phyloP scores from a whole-genome alignment of 2,113 vertebrate species.

The Benitochromis conjunctus region DNA sequence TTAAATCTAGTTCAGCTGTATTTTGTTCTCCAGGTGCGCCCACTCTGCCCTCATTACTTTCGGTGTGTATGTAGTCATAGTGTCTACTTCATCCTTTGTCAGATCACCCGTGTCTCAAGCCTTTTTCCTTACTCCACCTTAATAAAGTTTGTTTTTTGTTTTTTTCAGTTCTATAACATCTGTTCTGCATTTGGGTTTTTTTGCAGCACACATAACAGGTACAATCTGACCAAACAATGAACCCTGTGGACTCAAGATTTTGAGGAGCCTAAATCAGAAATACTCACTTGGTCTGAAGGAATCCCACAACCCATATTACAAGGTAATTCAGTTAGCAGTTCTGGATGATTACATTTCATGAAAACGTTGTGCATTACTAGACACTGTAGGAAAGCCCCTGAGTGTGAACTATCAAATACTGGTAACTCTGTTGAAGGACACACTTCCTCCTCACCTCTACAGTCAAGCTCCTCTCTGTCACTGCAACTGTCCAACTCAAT shows the following conservation, averaged over 20 bases:
- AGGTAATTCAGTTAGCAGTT: neutral
- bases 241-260: neutral
- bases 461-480: neutral
- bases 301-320: neutral
- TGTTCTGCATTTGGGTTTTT: neutral
- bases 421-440: neutral
- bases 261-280: neutral
- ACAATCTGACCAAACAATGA: neutral
- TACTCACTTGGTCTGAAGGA: neutral
- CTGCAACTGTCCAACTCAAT: neutral
- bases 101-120: neutral
- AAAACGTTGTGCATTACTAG: neutral
- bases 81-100: neutral
- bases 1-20: neutral
- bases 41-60: neutral
- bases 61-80: neutral
- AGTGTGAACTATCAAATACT: neutral
- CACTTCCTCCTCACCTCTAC: neutral
- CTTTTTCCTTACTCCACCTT: neutral
- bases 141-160: neutral
- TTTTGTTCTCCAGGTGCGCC: neutral
- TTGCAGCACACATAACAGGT: neutral
- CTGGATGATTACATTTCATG: neutral
- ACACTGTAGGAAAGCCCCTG: neutral
- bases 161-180: neutral